phyloP scores from a whole-genome alignment of 2,888 invertebrate species.

The Hemistola chrysoprasaria region DNA sequence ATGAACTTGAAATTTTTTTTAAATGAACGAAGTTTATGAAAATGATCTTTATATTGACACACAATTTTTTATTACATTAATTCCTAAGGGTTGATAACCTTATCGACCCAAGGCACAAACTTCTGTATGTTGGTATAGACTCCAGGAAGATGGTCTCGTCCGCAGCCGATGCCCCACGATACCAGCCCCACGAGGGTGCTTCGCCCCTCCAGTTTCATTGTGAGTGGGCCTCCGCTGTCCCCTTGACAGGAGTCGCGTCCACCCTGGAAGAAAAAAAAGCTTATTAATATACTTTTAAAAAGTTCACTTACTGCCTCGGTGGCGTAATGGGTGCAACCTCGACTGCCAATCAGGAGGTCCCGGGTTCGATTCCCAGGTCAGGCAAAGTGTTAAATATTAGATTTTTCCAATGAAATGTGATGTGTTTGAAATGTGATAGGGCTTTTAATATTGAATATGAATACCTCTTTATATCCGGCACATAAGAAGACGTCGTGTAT shows the following conservation, averaged over 20 bases:
- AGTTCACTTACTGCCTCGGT: no score
- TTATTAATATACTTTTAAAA: no score
- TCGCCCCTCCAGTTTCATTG: constrained; percentile 91
- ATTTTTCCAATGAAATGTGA: no score
- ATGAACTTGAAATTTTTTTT: no score
- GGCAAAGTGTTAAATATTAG: no score
- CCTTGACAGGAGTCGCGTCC: constrained; percentile 89
- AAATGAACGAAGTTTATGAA: not conserved
- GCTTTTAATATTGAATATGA: no score
- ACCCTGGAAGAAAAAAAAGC: constrained; percentile 80
- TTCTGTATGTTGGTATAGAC: constrained; percentile 96
- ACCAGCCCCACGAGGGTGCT: constrained; percentile 94
- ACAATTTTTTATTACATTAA: not conserved
- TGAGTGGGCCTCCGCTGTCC: constrained; percentile 94
- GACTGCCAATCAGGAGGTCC: no score
- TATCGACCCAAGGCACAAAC: constrained; percentile 95
- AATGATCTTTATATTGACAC: no score
- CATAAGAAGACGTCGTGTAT: constrained; percentile 96
- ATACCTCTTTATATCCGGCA: constrained; percentile 95
- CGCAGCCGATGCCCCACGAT: constrained; percentile 96
- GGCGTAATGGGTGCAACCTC: no score
- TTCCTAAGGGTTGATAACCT: constrained; percentile 84
- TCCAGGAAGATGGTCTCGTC: constrained; percentile 93
- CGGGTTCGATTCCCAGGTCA: no score
- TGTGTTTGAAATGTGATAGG: no score